These are phyloP conservation scores for Chlorodrepanis virens DNA, from an alignment of 2,113 vertebrate genomes.

Conservation along the genomic window DNA sequence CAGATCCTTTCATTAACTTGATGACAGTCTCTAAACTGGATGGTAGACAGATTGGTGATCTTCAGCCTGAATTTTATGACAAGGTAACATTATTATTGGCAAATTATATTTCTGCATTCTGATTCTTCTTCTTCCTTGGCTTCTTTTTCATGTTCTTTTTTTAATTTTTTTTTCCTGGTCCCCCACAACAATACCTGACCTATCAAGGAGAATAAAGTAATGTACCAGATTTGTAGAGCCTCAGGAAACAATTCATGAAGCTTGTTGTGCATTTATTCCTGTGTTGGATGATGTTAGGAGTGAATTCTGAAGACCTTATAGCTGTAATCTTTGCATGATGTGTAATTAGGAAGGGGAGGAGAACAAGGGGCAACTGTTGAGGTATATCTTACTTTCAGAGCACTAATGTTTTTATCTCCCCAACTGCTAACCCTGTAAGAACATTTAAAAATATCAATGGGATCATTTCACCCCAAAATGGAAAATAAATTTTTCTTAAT, in stretches of 20 bases:
- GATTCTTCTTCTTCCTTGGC: neutral
- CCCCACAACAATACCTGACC: neutral
- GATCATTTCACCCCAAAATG: neutral
- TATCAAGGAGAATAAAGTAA: neutral
- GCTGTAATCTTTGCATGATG: neutral
- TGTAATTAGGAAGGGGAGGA: neutral
- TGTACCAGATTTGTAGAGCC: neutral
- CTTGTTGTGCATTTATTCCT: neutral
- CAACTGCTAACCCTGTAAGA: neutral
- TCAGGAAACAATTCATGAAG: neutral
- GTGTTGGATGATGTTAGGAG: neutral
- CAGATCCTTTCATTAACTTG: slow-evolving; percentile 66
- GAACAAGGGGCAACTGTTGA: neutral
- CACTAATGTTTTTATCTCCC: neutral
- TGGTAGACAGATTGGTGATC: slow-evolving; percentile 80
- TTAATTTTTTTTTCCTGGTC: neutral
- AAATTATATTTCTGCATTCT: neutral
- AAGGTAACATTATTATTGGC: slow-evolving; percentile 62
- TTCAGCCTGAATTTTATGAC: slow-evolving; percentile 78
- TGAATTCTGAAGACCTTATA: neutral
- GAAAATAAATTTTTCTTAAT: neutral
- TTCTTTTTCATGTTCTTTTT: neutral
- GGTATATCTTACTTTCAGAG: neutral
- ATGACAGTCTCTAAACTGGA: slow-evolving; percentile 81
- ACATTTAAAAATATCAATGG: neutral